Evolutionary conservation across 2,797 vertebrate genomes (phyloP), one percentile per base, ranked within the genome.

Genomic region (Chelon labrosus): DNA sequence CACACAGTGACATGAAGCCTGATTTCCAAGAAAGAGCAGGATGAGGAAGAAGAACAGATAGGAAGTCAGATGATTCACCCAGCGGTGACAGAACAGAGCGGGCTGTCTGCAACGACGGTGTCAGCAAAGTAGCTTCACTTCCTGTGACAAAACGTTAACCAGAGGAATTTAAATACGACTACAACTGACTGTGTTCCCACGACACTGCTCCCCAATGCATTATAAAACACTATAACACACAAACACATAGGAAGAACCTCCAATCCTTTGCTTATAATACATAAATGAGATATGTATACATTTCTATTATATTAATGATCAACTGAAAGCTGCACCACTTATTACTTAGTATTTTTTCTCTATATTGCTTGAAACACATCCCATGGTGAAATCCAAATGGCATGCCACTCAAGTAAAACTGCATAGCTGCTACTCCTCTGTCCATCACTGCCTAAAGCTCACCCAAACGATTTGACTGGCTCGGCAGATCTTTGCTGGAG

Each of bases 41-140:
- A 73, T 61, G 41, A 41, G 76, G 76, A 55, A 37, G 51, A 51
- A 56, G 72, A 70, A n/a, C 41, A 63, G 69, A 70, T 27, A n/a
- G 55, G 68, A 83, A 80, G 54, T 60, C 31, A 38, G 66, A 68
- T 77, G 83, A 87, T 66, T 83, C 77, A 78, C n/a, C n/a, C 35
- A 13, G 68, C 13, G n/a, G 55, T 63, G 70, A 73, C 63, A 51
- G 73, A 68, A 63, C 38, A n/a, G 27, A 67, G 57, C 51, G 11
- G 31, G 14, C 31, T 13, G 46, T 10, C 65, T 27, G 70, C 12
- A 0, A 58, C 13, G 4, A 20, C 1, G 2, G 31, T 20, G 49
- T 20, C 41, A 73, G 56, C 54, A 46, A 42, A 25, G 52, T 7
- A 17, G 7, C 57, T 20, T 42, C 64, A 53, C 54, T 39, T 56